phyloP scores from a whole-genome alignment of 2,797 vertebrate genomes.

The Ptychadena robeensis region DNA sequence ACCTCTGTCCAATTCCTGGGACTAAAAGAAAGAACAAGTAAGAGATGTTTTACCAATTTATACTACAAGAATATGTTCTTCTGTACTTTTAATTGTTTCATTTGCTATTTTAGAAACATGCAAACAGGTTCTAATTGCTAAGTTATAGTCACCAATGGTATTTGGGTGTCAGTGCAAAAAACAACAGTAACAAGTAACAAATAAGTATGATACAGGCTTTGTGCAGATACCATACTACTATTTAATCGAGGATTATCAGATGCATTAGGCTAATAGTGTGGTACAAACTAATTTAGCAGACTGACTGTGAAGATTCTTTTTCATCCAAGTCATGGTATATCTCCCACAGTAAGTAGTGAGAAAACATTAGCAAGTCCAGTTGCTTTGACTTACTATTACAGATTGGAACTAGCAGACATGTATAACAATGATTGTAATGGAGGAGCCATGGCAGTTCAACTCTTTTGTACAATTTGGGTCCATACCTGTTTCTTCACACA shows the following conservation, averaged over 20 bases:
- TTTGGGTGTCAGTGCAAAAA: too few species aligned
- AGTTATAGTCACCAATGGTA: too few species aligned
- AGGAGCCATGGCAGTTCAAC: background rate
- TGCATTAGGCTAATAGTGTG: background rate
- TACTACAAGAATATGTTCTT: background rate
- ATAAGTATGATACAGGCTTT: too few species aligned
- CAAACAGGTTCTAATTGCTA: too few species aligned
- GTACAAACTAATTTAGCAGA: background rate
- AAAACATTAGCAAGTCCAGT: too few species aligned
- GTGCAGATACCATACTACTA: too few species aligned
- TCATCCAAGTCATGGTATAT: too few species aligned
- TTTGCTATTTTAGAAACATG: background rate
- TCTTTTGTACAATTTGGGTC: background rate
- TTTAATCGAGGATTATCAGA: background rate
- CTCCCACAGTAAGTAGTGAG: too few species aligned
- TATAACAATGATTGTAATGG: background rate
- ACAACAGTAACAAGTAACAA: too few species aligned
- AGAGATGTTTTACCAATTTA: background rate
- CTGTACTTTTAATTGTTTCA: background rate
- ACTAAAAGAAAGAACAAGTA: conserved; percentile 45
- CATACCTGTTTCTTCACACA: background rate
- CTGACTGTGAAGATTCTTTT: too few species aligned
- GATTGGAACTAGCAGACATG: too few species aligned
- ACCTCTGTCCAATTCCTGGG: background rate
- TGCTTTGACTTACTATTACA: too few species aligned